Evolutionary conservation across 2,888 invertebrate species (phyloP), one percentile per base, ranked within the genome.

Genomic region (Euproctis similis): DNA sequence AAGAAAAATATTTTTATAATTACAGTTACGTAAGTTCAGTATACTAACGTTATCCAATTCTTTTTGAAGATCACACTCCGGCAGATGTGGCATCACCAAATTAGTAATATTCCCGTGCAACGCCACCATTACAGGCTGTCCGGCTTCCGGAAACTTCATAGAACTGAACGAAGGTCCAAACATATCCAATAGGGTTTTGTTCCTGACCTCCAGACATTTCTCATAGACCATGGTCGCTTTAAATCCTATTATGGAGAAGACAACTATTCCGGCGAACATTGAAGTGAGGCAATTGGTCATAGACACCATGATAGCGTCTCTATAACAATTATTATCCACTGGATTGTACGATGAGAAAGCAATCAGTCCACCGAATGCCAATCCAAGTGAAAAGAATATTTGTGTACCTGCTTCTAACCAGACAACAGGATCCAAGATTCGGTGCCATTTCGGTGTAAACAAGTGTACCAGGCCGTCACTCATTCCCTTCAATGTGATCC

Each of bases 351-450:
- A 97, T 0, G 95, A 94, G 66, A 97, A 98, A 1, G 97, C 97
- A 38, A 98, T 97, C 18, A 98, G 85, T 5, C 97, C 97, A 7
- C 98, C 98, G 54, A 98, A 98, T 1, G 97, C 97, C 26, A 98
- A 80, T 5, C 97, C 97, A 36, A 97, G 87, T 0, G 97, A 97
- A 76, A 97, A 98, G 84, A 98, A 98, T 55, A 98, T 97, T 72
- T 98, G 98, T 0, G 97, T 97, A 2, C 97, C 97, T 0, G 98
- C 97, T 78, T 98, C 97, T 29, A 98, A 77, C 98, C 98, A 98
- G 0, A 98, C 97, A 0, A 95, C 94, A 5, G 97, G 97, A 80
- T 97, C 97, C 17, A 92, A 77, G 33, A 98, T 87, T 35, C 91
- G 95, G 57, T 93, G 92, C 93, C 97, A 95, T 82, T 95, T 92